Conservation (phyloP, 2,888 invertebrate genomes). For the Argynnis bischoffii region DNA sequence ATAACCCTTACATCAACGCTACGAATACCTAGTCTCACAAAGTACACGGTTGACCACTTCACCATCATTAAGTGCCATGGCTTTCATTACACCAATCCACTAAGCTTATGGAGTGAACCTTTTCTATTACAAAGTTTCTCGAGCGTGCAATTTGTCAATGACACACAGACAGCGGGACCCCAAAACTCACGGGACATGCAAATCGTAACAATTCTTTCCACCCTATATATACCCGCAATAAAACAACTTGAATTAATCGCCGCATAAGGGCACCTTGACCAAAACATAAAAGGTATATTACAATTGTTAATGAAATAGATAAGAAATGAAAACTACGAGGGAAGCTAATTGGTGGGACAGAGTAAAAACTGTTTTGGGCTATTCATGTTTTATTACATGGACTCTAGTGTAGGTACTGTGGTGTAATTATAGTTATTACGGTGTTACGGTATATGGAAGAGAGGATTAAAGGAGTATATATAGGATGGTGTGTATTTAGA, state of each 20-base stretch:
- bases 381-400: slow-evolving; percentile 26
- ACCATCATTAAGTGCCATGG: slow-evolving; percentile 17
- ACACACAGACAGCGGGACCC: slow-evolving; percentile 38
- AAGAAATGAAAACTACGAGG: slow-evolving; percentile 43
- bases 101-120: slow-evolving; percentile 26
- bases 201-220: slow-evolving; percentile 71
- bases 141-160: slow-evolving; percentile 42
- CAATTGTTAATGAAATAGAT: slow-evolving; percentile 58
- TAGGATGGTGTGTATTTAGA: neutral
- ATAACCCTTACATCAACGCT: neutral
- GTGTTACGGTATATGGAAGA: slow-evolving; percentile 4
- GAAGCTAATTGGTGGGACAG: slow-evolving; percentile 38
- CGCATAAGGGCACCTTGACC: slow-evolving; percentile 33
- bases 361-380: slow-evolving; percentile 22
- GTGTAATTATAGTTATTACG: slow-evolving; percentile 17
- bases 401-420: slow-evolving; percentile 6
- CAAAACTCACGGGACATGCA: slow-evolving; percentile 58
- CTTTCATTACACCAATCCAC: slow-evolving; percentile 21
- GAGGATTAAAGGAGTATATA: neutral
- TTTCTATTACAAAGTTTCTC: slow-evolving; percentile 35
- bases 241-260: slow-evolving; percentile 63
- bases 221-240: slow-evolving; percentile 47
- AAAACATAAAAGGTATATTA: slow-evolving; percentile 41
- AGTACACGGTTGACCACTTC: slow-evolving; percentile 3
- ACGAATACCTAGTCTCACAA: neutral